A percentile compares a stretch with the other conserved stretches of the same genome.
Evolutionary conservation across 2,113 vertebrate species (phyloP).

Genomic region (Pseudorasbora parva): DNA sequence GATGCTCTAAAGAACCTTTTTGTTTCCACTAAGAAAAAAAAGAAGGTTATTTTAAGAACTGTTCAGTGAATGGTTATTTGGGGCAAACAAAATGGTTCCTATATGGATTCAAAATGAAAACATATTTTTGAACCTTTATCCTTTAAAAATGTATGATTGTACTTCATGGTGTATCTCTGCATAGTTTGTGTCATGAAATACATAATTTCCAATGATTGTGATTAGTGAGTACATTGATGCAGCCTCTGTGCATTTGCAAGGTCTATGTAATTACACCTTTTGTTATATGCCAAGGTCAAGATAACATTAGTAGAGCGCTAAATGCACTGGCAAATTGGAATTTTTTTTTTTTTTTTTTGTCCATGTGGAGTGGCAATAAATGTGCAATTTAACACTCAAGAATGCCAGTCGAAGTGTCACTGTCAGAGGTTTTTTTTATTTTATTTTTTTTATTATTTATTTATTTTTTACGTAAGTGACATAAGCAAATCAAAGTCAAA

Average conservation of each 20-base stretch:
- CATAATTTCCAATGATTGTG: conserved; percentile 15
- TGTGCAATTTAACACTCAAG: neutral
- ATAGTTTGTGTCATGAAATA: neutral
- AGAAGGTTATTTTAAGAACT: no score
- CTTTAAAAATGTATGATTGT: neutral
- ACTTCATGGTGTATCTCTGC: neutral
- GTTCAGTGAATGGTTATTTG: no score
- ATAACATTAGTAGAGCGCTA: neutral
- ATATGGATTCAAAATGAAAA: no score
- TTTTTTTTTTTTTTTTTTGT: neutral
- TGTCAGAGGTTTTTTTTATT: no score
- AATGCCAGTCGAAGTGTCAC: neutral
- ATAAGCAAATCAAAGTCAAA: no score
- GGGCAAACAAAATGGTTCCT: no score
- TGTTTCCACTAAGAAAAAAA: no score
- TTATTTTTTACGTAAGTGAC: no score
- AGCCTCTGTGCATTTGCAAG: conserved; percentile 1
- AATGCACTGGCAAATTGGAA: neutral
- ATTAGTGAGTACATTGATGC: conserved; percentile 1
- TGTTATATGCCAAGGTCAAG: neutral
- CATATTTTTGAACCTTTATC: no score
- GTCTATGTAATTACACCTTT: neutral
- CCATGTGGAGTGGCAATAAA: neutral
- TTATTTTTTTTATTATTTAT: no score
- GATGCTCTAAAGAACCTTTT: no score